A percentile compares a stretch with the other conserved stretches of the same genome.
Evolutionary conservation across 2,888 invertebrate genomes (phyloP).

Genomic region (Sinotaia quadrata): DNA sequence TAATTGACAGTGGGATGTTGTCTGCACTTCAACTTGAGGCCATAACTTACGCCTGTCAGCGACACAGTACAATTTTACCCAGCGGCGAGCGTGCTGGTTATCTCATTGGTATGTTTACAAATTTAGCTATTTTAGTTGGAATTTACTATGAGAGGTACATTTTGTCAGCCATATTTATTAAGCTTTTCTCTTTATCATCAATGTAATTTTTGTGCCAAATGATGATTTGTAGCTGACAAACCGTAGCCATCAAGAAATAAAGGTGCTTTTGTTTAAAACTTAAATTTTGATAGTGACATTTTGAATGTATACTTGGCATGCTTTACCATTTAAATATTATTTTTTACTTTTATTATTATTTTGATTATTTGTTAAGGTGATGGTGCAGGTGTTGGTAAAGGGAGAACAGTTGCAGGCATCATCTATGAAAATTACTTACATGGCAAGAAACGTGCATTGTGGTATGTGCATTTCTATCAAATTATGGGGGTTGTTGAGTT

Average conservation of each 20-base stretch:
- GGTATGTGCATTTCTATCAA: conserved; percentile 74
- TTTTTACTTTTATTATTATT: too few relatives aligned
- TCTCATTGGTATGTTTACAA: conserved; percentile 81
- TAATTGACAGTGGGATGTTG: conserved; percentile 85
- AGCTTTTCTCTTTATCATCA: too few relatives aligned
- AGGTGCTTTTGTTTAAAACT: too few relatives aligned
- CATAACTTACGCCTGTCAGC: conserved; percentile 96
- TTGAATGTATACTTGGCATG: too few relatives aligned
- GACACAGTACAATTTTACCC: conserved; percentile 90
- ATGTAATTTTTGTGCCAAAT: too few relatives aligned
- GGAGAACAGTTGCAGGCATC: conserved; percentile 94
- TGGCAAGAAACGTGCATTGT: conserved; percentile 94
- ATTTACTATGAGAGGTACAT: not conserved
- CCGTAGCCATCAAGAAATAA: too few relatives aligned
- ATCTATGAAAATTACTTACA: conserved; percentile 97
- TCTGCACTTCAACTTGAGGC: conserved; percentile 98
- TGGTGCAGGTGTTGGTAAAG: conserved; percentile 81
- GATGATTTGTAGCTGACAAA: too few relatives aligned
- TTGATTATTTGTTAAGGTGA: conserved; percentile 81
- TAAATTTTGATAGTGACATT: too few relatives aligned
- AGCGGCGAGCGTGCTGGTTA: conserved; percentile 94
- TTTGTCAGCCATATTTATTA: too few relatives aligned
- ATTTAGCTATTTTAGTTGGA: not conserved
- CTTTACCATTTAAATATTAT: too few relatives aligned
- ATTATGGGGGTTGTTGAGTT: not conserved